These are phyloP conservation scores for Ctena decussata DNA, from an alignment of 2,888 invertebrate genomes.

Conservation along the genomic window DNA sequence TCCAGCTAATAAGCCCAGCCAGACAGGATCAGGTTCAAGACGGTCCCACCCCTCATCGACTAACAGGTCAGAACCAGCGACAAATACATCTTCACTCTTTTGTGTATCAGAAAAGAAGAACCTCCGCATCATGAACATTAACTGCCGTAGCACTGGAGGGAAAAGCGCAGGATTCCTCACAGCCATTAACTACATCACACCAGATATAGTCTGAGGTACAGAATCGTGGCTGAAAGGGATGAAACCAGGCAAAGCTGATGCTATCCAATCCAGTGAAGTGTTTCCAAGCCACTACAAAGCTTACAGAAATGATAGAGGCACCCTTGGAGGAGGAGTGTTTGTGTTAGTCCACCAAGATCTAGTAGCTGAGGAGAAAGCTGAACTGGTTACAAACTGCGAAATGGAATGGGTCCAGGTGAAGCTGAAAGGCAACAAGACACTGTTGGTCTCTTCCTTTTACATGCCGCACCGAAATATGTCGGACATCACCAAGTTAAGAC, in stretches of 20 bases:
- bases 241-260: constrained; percentile 39
- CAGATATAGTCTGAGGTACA: constrained; percentile 26
- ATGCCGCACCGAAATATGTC: constrained; percentile 33
- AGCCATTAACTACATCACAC: constrained; percentile 11
- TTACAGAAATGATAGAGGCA: constrained; percentile 20
- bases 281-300: constrained; percentile 32
- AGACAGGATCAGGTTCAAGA: not conserved
- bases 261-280: constrained; percentile 31
- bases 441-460: constrained; percentile 13
- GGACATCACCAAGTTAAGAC: constrained; percentile 16
- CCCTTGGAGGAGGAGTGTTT: constrained; percentile 46
- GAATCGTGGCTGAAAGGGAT: constrained; percentile 41
- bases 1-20: not conserved
- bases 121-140: constrained; percentile 38
- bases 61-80: constrained; percentile 2
- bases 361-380: constrained; percentile 25
- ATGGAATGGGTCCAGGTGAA: constrained; percentile 47
- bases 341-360: constrained; percentile 37
- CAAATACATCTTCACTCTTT: constrained; percentile 8
- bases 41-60: not conserved
- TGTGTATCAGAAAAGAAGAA: constrained; percentile 27
- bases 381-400: constrained; percentile 48
- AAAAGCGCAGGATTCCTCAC: constrained; percentile 22
- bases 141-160: constrained; percentile 38
- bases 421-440: constrained; percentile 20